Evolutionary conservation across 2,113 vertebrate genomes (phyloP), one percentile per base, ranked within the genome.

Genomic region (Argyrosomus japonicus): DNA sequence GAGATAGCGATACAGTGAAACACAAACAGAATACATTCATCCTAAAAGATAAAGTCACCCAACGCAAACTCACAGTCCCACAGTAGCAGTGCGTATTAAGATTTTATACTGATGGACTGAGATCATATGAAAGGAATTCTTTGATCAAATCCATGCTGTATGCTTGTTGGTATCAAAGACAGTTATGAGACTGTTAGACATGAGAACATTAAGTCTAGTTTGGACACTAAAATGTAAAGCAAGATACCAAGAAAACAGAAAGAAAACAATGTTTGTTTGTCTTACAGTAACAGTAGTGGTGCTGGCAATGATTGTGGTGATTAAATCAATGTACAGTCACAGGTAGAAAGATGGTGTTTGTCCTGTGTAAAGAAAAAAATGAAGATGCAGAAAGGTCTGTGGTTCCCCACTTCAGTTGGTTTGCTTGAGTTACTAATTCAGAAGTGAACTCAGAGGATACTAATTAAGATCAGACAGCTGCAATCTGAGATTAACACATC

Each of bases 381-480:
- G 12, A 15, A 53, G 18, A 4, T 47, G 45, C 17, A 58, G 18
- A 72, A 27, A 13, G 17, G 18, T 60, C 14, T 2, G 5, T n/a
- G 40, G 23, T 25, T 47, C 10, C 21, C 4, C 13, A 6, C 17
- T 25, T 27, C 3, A 69, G 21, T 18, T 36, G 13, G 1, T 32
- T 47, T 45, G 4, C 57, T 10, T 48, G 27, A 25, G 45, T 68
- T 8, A 27, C 12, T 47, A n/a, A 12, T 53, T 51, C 14, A 7
- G 17, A 13, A 27, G 40, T 50, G 43, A 72, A 63, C 47, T 40
- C 51, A 21, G 2, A 6, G 4, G 17, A 82, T 2, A 4, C 13
- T 62, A 56, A 81, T 77, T 77, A 62, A 60, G 54, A 68, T 48
- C 40, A 40, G 27, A n/a, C 60, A 23, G 78, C 73, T 51, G 61